Percentiles rank a stretch among this genome's conserved stretches.
Evolutionary conservation across 2,888 invertebrate species (phyloP).

Genomic region (Pseudolycoriella hygida): DNA sequence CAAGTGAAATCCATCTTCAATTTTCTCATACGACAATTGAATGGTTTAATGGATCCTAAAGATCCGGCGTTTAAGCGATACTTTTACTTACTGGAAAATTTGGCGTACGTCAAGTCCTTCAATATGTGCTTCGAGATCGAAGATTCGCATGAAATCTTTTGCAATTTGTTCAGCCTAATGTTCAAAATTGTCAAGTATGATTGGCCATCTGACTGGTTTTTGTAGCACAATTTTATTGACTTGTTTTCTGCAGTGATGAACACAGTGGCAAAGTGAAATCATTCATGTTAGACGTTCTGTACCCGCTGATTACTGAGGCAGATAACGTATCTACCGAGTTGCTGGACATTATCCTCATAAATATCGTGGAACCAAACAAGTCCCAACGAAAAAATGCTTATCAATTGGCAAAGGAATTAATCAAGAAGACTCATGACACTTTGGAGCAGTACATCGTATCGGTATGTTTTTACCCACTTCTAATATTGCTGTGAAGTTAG

Average conservation of each 20-base stretch:
- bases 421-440: slow-evolving; percentile 80
- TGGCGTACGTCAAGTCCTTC: slow-evolving; percentile 95
- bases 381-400: slow-evolving; percentile 79
- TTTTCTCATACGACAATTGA: slow-evolving; percentile 84
- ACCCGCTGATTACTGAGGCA: slow-evolving; percentile 86
- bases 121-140: slow-evolving; percentile 98
- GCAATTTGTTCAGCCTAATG: slow-evolving; percentile 80
- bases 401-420: slow-evolving; percentile 76
- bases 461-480: slow-evolving; percentile 42
- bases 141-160: slow-evolving; percentile 93
- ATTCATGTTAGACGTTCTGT: slow-evolving; percentile 90
- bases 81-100: slow-evolving; percentile 90
- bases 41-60: slow-evolving; percentile 87
- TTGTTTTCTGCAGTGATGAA: slow-evolving; percentile 50
- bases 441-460: slow-evolving; percentile 89
- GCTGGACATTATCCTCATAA: slow-evolving; percentile 81
- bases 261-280: slow-evolving; percentile 92
- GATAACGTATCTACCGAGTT: slow-evolving; percentile 89
- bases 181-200: slow-evolving; percentile 91
- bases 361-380: slow-evolving; percentile 88
- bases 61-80: slow-evolving; percentile 95
- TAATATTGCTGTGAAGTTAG: too few species aligned
- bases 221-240: slow-evolving; percentile 4
- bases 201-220: slow-evolving; percentile 1
- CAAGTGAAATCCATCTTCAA: slow-evolving; percentile 85